Evolutionary conservation across 2,888 invertebrate species (phyloP).

Genomic region (Scelioninae gen. 1): DNA sequence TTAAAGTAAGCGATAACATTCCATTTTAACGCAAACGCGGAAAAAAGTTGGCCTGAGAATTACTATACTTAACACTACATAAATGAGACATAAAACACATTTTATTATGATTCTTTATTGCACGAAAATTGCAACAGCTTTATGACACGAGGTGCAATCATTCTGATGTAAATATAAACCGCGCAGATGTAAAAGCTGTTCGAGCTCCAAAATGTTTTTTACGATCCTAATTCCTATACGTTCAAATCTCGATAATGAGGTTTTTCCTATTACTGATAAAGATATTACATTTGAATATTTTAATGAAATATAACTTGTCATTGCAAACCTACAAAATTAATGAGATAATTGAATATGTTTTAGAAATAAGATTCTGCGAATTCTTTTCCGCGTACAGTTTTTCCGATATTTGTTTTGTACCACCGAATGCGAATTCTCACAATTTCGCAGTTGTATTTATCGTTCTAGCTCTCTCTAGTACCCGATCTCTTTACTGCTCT

Average conservation of each 20-base stretch:
- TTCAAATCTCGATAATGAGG: too few relatives aligned
- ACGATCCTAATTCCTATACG: too few relatives aligned
- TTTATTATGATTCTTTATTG: too few relatives aligned
- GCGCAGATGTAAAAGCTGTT: too few relatives aligned
- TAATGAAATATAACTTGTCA: too few relatives aligned
- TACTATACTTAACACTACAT: background rate
- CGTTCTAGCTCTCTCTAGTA: background rate
- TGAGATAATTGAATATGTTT: background rate
- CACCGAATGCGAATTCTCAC: background rate
- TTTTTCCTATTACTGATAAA: too few relatives aligned
- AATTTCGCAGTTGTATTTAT: background rate
- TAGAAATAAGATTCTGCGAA: background rate
- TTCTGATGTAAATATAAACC: too few relatives aligned
- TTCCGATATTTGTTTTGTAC: background rate
- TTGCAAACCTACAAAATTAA: background rate
- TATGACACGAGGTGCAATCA: too few relatives aligned
- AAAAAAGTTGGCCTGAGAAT: slow-evolving; percentile 37
- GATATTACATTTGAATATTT: too few relatives aligned
- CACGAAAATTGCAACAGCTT: too few relatives aligned
- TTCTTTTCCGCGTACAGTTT: slow-evolving; percentile 6
- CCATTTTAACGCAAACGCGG: slow-evolving; percentile 23
- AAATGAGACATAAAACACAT: too few relatives aligned
- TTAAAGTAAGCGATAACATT: slow-evolving; percentile 23
- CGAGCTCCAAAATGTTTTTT: too few relatives aligned
- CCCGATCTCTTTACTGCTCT: background rate